Percentiles rank a stretch among this genome's conserved stretches.
Conservation (phyloP, 2,797 vertebrate species). For the Sparidentex hasta region DNA sequence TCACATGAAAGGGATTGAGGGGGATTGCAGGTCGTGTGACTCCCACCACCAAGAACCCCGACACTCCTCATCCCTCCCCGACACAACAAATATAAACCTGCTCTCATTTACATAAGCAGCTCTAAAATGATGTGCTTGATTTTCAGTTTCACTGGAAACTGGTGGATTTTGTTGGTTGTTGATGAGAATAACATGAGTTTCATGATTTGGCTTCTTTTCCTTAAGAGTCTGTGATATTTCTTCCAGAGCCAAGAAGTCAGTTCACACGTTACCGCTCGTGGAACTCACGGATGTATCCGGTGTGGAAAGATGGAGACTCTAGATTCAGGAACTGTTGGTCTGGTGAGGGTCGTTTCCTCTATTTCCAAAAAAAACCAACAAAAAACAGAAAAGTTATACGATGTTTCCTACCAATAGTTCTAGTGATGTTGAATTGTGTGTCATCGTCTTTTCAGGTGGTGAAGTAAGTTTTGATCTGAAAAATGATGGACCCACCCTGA, state of each 20-base stretch:
- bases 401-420: background rate
- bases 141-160: background rate
- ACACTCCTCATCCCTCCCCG: constrained; percentile 30
- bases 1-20: constrained; percentile 96
- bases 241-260: constrained; percentile 82
- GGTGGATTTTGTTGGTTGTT: background rate
- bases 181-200: background rate
- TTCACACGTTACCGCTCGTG: constrained; percentile 87
- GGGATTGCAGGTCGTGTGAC: constrained; percentile 86
- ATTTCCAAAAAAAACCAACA: background rate
- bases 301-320: constrained; percentile 88
- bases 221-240: constrained; percentile 6
- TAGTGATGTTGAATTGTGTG: background rate
- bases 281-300: constrained; percentile 90
- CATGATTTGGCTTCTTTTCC: background rate
- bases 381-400: background rate
- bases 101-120: constrained; percentile 7
- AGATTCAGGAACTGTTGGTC: constrained; percentile 89
- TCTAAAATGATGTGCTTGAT: constrained; percentile 1
- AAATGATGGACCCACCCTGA: constrained; percentile 92
- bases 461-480: constrained; percentile 89
- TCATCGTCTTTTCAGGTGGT: constrained; percentile 84
- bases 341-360: constrained; percentile 79
- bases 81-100: constrained; percentile 25
- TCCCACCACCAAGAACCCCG: constrained; percentile 74